Conservation (phyloP, 2,888 invertebrate species). For the Epirrhoe tristata region DNA sequence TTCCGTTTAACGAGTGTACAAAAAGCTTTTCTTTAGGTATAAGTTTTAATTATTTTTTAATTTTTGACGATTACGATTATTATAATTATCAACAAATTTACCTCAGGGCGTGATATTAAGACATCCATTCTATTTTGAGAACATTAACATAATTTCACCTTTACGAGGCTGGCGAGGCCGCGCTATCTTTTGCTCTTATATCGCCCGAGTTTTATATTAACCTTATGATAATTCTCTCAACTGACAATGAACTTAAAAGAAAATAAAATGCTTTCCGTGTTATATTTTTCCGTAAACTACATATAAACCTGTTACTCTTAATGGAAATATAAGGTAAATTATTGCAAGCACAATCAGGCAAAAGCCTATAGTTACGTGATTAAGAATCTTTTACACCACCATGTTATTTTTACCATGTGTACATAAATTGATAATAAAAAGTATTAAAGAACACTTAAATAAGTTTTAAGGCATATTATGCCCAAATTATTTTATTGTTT, state of each 20-base stretch:
- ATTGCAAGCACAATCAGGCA: constrained; percentile 21
- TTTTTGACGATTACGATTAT: constrained; percentile 48
- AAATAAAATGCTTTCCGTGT: constrained; percentile 75
- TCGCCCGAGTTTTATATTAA: constrained; percentile 58
- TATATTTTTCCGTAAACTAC: constrained; percentile 57
- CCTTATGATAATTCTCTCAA: constrained; percentile 44
- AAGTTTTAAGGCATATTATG: constrained; percentile 52
- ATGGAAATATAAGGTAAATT: constrained; percentile 43
- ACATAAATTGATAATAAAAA: constrained; percentile 34
- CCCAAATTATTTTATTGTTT: constrained; percentile 72
- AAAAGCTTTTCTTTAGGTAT: not conserved
- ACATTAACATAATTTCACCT: constrained; percentile 83
- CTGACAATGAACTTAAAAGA: constrained; percentile 70
- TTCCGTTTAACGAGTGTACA: no score
- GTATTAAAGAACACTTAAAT: constrained; percentile 50
- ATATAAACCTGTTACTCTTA: constrained; percentile 30
- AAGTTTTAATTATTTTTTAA: not conserved
- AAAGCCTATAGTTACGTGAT: constrained; percentile 23
- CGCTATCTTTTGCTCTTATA: constrained; percentile 65
- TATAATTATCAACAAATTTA: constrained; percentile 59
- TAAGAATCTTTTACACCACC: constrained; percentile 15
- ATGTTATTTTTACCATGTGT: constrained; percentile 10
- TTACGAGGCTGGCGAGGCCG: constrained; percentile 79
- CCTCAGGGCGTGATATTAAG: constrained; percentile 74
- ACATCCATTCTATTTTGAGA: constrained; percentile 78